Conservation (phyloP, 2,797 vertebrate species). For the Gallinago stenura region DNA sequence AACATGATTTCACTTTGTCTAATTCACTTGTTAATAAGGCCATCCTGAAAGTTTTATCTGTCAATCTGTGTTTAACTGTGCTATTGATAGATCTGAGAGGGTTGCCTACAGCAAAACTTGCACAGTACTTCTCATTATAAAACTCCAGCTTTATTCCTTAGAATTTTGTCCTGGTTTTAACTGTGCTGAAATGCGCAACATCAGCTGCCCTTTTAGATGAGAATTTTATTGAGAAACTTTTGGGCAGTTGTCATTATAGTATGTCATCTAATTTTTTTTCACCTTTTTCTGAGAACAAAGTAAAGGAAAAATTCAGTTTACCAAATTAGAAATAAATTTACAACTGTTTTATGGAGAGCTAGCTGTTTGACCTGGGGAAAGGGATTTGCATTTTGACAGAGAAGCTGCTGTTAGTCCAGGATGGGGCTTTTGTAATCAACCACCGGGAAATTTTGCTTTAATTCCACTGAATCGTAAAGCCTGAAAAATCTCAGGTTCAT, state of each 20-base stretch:
- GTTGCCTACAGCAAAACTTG: constrained; percentile 42
- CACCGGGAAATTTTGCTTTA: not conserved
- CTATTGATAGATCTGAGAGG: constrained; percentile 26
- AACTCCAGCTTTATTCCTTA: not conserved
- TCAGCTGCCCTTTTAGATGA: not conserved
- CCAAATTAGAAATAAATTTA: not conserved
- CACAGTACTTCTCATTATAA: not conserved
- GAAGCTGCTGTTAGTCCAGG: not conserved
- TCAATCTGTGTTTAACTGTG: constrained; percentile 28
- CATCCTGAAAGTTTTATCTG: not conserved
- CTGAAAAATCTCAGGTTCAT: not conserved
- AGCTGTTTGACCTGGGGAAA: not conserved
- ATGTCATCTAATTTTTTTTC: not conserved
- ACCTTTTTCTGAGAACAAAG: not conserved
- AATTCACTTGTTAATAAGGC: constrained; percentile 21
- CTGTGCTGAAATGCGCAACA: not conserved
- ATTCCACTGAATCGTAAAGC: not conserved
- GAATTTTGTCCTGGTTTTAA: constrained; percentile 23
- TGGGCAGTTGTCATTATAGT: not conserved
- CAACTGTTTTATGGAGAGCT: not conserved
- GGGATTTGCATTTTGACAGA: not conserved
- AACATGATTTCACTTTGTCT: constrained; percentile 34
- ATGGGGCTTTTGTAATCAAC: not conserved
- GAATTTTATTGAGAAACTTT: not conserved
- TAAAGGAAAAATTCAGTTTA: not conserved